phyloP scores from a whole-genome alignment of 2,797 vertebrate species.

The Lithobates sylvaticus region DNA sequence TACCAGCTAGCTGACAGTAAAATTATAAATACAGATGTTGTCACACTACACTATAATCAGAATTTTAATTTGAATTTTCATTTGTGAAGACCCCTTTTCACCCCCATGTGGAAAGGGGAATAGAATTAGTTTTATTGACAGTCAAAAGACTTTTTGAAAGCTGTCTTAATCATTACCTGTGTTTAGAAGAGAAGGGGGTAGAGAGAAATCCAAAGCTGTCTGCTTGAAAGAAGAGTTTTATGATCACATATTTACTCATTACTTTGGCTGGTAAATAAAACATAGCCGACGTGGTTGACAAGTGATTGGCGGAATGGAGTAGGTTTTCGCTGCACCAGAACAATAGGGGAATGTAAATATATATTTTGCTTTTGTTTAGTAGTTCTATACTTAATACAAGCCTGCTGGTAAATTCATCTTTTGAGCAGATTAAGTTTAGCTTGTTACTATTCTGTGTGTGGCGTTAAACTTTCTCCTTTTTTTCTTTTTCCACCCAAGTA shows the following conservation, averaged over 20 bases:
- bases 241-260: constrained; percentile 87
- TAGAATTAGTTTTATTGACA: constrained; percentile 88
- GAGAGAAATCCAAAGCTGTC: constrained; percentile 80
- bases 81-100: constrained; percentile 81
- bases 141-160: constrained; percentile 87
- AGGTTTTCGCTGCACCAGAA: constrained; percentile 80
- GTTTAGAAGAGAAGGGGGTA: constrained; percentile 71
- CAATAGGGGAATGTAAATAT: constrained; percentile 83
- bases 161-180: constrained; percentile 84
- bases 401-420: constrained; percentile 76
- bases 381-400: constrained; percentile 78
- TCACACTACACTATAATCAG: constrained; percentile 88
- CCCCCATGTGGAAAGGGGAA: constrained; percentile 79
- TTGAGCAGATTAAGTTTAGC: constrained; percentile 77
- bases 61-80: constrained; percentile 89
- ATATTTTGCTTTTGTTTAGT: constrained; percentile 84
- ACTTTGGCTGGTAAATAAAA: constrained; percentile 84
- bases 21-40: constrained; percentile 91
- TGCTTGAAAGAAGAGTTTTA: constrained; percentile 83
- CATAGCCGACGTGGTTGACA: constrained; percentile 80
- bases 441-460: constrained; percentile 77
- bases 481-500: constrained; percentile 11
- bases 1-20: constrained; percentile 86
- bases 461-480: constrained; percentile 75
- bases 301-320: constrained; percentile 80